Evolutionary conservation across 2,113 vertebrate species (phyloP).

Genomic region (Actenoides hombroni): DNA sequence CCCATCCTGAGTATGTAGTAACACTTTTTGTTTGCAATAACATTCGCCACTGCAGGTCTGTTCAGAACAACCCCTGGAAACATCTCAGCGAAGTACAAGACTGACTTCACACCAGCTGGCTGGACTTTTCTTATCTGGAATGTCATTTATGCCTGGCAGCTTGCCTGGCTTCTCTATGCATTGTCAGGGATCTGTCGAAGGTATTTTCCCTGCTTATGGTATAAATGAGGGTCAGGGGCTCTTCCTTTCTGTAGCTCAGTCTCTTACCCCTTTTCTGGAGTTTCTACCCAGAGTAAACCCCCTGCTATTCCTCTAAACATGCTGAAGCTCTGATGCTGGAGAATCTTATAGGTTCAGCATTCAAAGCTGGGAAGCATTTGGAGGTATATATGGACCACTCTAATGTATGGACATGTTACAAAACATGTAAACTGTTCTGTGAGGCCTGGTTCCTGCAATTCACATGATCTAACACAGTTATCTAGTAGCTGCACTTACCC

Average conservation of each 20-base stretch:
- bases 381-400: background rate
- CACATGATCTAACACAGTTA: background rate
- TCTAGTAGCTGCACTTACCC: background rate
- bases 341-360: background rate
- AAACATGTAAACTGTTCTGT: background rate
- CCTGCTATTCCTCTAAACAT: background rate
- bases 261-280: background rate
- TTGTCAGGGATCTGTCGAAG: conserved; percentile 54
- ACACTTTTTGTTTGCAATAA: background rate
- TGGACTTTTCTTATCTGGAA: conserved; percentile 71
- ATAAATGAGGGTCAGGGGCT: background rate
- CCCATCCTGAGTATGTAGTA: background rate
- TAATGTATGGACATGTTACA: background rate
- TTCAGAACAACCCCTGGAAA: conserved; percentile 67
- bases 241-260: background rate
- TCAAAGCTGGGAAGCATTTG: background rate
- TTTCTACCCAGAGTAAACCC: background rate
- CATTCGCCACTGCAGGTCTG: conserved; percentile 11
- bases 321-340: background rate
- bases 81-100: conserved; percentile 50
- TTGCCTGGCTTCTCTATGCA: conserved; percentile 49
- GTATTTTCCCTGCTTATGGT: background rate
- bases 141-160: conserved; percentile 58
- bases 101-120: conserved; percentile 51
- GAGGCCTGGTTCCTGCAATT: background rate